These are phyloP conservation scores for Emys orbicularis DNA, from an alignment of 2,797 vertebrate species.

Conservation along the genomic window DNA sequence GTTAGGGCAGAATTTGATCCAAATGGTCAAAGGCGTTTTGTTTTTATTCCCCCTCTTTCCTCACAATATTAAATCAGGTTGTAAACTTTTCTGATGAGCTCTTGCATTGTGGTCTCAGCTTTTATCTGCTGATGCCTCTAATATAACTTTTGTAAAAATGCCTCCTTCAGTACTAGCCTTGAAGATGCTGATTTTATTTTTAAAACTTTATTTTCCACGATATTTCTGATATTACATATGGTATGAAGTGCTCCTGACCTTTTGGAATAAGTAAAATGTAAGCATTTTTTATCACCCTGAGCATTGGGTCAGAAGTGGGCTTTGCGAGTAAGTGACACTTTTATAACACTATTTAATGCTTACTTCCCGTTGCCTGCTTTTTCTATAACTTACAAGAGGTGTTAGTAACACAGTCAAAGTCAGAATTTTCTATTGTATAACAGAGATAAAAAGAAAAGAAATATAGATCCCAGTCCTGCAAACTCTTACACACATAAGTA, in stretches of 20 bases:
- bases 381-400: neutral
- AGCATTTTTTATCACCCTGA: neutral
- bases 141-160: neutral
- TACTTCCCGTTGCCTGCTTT: neutral
- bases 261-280: neutral
- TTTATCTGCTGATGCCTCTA: neutral
- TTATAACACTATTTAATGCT: neutral
- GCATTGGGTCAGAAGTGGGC: neutral
- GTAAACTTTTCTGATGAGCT: neutral
- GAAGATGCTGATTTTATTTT: neutral
- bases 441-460: neutral
- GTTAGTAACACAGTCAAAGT: neutral
- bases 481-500: neutral
- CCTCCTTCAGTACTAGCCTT: neutral
- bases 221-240: neutral
- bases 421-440: neutral
- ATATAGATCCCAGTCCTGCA: rapidly evolving
- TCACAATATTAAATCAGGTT: neutral
- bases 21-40: neutral
- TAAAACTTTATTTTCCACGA: neutral
- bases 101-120: neutral
- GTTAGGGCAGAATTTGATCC: neutral
- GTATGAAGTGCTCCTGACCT: neutral
- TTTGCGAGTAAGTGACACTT: conserved; percentile 53
- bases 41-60: neutral